Evolutionary conservation across 2,888 invertebrate genomes (phyloP), one percentile per base, ranked within the genome.

Genomic region (Hypomecis punctinalis): DNA sequence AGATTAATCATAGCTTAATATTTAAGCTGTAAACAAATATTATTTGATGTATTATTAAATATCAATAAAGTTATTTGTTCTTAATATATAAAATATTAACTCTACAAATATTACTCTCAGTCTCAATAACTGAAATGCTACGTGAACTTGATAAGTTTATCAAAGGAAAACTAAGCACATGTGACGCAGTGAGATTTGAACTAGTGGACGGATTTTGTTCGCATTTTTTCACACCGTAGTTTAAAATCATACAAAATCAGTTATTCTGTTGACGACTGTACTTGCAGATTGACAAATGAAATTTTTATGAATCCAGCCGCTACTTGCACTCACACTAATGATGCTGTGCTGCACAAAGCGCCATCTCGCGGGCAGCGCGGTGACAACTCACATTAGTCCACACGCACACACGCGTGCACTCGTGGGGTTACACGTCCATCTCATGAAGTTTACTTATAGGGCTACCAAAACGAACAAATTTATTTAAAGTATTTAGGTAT

Each of bases 261-360:
- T 3, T n/a, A 9, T 52, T 11, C 5, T 39, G 40, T 45, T 40
- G 37, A 69, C 68, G 75, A 72, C 78, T 75, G 75, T 76, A 75
- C 78, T 71, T 77, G 76, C 67, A 86, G 85, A 90, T 89, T 88
- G 86, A 81, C 86, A 82, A 84, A 84, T 90, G 84, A 84, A 85
- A 81, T 76, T 76, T 89, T 89, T 81, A 91, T 89, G 85, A 85
- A 75, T 76, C 69, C 78, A 74, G 77, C 77, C 79, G 77, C 78
- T 78, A 78, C 79, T 76, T 75, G 75, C 80, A 76, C 70, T 72
- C 73, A 67, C 77, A 69, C 82, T 88, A 88, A 87, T 88, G 86
- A 85, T 77, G 82, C 77, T 76, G 79, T 74, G 75, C 76, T 40
- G 65, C 48, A 79, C 82, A 80, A 75, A 78, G 79, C 72, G 77